These are phyloP conservation scores for Drosophila tropicalis DNA, from an alignment of 1,140 invertebrate genomes.

Conservation along the genomic window DNA sequence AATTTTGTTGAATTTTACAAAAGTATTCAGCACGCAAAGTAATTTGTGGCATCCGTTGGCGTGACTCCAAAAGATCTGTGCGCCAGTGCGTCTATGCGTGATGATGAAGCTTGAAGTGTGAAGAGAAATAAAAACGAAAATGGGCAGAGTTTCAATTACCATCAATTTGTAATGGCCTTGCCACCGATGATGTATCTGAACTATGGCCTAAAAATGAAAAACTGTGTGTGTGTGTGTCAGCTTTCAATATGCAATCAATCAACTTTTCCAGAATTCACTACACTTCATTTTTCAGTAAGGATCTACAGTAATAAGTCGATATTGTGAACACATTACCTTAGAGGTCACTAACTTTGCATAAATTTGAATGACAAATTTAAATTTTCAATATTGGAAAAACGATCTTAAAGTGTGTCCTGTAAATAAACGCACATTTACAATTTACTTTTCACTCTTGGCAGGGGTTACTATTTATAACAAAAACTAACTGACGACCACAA, in stretches of 20 bases:
- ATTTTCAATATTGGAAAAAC: neutral
- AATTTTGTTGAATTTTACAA: constrained; percentile 30
- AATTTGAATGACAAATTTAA: constrained; percentile 31
- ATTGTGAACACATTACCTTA: constrained; percentile 65
- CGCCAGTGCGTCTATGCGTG: constrained; percentile 35
- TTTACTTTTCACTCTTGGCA: neutral
- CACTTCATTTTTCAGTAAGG: neutral
- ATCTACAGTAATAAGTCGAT: constrained; percentile 18
- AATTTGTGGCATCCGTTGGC: constrained; percentile 43
- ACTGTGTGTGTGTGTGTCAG: constrained; percentile 14
- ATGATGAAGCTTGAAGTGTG: constrained; percentile 18
- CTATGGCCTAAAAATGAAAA: neutral
- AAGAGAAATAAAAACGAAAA: constrained; percentile 14
- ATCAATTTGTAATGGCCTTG: constrained; percentile 36
- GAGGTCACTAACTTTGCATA: constrained; percentile 39
- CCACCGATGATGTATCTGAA: constrained; percentile 19
- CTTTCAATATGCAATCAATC: constrained; percentile 32
- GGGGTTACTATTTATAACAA: neutral
- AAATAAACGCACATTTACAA: neutral
- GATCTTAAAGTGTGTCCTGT: constrained; percentile 3
- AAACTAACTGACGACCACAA: constrained; percentile 10
- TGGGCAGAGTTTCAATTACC: constrained; percentile 42
- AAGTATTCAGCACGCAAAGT: constrained; percentile 46
- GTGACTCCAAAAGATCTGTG: neutral
- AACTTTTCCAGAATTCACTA: constrained; percentile 36